Evolutionary conservation across 2,888 invertebrate species (phyloP).

Genomic region (Monoplex corrugatus): DNA sequence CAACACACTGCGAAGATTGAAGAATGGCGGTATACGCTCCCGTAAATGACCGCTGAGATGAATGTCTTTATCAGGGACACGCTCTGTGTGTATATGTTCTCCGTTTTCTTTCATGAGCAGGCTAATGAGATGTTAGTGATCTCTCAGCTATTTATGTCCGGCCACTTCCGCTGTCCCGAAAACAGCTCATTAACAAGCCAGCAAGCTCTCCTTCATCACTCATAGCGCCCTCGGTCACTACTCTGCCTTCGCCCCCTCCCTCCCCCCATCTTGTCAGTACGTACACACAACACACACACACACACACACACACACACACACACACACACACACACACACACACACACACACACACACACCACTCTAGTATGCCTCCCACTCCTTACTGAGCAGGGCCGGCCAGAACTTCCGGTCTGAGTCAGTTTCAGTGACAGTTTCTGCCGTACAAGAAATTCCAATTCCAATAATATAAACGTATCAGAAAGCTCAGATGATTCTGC

Average conservation of each 20-base stretch:
- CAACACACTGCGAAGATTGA: too few relatives aligned
- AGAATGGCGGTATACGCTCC: too few relatives aligned
- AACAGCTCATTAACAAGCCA: slow-evolving; percentile 43
- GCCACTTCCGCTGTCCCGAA: slow-evolving; percentile 43
- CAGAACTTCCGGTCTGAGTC: slow-evolving; percentile 40
- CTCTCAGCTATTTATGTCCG: slow-evolving; percentile 37
- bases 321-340: too few relatives aligned
- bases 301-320: too few relatives aligned
- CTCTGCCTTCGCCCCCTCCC: not conserved
- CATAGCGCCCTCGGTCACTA: not conserved
- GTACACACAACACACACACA: too few relatives aligned
- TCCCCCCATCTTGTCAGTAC: not conserved
- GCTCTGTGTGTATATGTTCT: too few relatives aligned
- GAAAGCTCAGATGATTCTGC: too few relatives aligned
- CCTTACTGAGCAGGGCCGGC: not conserved
- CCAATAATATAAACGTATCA: too few relatives aligned
- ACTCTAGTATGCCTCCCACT: not conserved
- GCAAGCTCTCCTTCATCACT: not conserved
- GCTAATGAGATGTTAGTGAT: not conserved
- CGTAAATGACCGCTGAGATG: too few relatives aligned
- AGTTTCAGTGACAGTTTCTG: slow-evolving; percentile 19
- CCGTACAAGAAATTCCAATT: too few relatives aligned
- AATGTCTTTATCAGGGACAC: too few relatives aligned
- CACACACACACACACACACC: too few relatives aligned
- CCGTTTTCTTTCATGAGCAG: not conserved